Conservation (phyloP, 2,888 invertebrate genomes). For the Microctonus hyperodae region DNA sequence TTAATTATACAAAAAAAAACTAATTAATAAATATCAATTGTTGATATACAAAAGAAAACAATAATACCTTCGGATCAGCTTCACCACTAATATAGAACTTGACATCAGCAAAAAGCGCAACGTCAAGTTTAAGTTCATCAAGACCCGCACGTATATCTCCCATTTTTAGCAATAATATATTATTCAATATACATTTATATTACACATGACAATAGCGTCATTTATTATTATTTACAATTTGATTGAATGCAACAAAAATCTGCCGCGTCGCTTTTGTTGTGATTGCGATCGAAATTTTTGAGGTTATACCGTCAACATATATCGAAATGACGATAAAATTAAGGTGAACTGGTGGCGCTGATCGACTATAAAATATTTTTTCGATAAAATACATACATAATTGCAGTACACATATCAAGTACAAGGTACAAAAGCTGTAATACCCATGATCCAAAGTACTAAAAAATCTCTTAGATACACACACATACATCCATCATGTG, state of each 20-base stretch:
- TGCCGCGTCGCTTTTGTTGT: slow-evolving; percentile 58
- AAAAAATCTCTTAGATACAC: too few species aligned
- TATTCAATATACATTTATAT: not conserved
- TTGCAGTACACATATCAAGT: not conserved
- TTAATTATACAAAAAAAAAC: slow-evolving; percentile 29
- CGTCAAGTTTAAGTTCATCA: slow-evolving; percentile 63
- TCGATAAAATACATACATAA: not conserved
- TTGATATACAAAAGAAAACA: slow-evolving; percentile 17
- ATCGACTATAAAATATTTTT: not conserved
- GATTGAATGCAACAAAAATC: slow-evolving; percentile 45
- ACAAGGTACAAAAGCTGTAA: too few species aligned
- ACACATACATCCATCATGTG: not conserved
- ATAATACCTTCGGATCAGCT: slow-evolving; percentile 57
- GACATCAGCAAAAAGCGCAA: slow-evolving; percentile 81
- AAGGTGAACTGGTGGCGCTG: not conserved
- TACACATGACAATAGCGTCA: slow-evolving; percentile 3
- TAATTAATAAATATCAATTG: slow-evolving; percentile 28
- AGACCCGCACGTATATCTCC: slow-evolving; percentile 63
- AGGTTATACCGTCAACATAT: slow-evolving; percentile 11
- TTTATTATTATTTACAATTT: slow-evolving; percentile 25
- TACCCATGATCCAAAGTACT: too few species aligned
- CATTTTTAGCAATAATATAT: slow-evolving; percentile 48
- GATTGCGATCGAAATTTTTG: slow-evolving; percentile 41
- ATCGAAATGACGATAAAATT: not conserved
- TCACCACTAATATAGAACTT: slow-evolving; percentile 85